phyloP scores from a whole-genome alignment of 1,140 invertebrate genomes.

The Ganaspis sp. region DNA sequence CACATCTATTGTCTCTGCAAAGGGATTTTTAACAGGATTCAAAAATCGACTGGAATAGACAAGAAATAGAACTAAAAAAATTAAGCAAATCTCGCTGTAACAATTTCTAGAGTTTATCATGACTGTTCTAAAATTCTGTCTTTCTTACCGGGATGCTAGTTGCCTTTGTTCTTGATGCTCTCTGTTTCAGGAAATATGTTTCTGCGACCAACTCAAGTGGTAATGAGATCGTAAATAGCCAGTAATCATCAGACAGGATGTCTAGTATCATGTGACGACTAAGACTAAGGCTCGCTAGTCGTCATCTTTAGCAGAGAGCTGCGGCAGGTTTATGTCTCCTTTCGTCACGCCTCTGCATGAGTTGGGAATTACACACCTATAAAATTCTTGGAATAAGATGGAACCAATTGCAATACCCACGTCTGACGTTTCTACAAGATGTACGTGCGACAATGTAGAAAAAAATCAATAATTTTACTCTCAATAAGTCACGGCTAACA shows the following conservation, averaged over 20 bases:
- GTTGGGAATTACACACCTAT: constrained; percentile 16
- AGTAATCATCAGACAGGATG: constrained; percentile 11
- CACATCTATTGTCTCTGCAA: too few relatives aligned
- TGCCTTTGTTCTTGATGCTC: neutral
- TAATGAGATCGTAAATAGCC: constrained; percentile 23
- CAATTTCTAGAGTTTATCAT: too few relatives aligned
- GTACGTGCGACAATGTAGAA: constrained; percentile 11
- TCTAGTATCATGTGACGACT: constrained; percentile 14
- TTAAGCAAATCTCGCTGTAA: too few relatives aligned
- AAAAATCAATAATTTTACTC: constrained; percentile 17
- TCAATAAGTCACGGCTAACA: constrained; percentile 1
- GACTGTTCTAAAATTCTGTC: too few relatives aligned
- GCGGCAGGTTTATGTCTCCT: constrained; percentile 23
- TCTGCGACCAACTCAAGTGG: neutral
- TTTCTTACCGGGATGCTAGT: too few relatives aligned
- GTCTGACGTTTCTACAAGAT: constrained; percentile 20
- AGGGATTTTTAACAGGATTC: too few relatives aligned
- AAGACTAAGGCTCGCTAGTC: neutral
- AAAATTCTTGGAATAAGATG: constrained; percentile 29
- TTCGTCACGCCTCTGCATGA: constrained; percentile 25
- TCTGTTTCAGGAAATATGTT: neutral
- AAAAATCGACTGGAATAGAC: too few relatives aligned
- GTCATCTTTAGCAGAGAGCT: constrained; percentile 5
- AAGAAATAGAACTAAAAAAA: too few relatives aligned
- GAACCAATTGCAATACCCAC: constrained; percentile 27